Conservation (phyloP, 2,888 invertebrate genomes). For the Notocelia uddmanniana region DNA sequence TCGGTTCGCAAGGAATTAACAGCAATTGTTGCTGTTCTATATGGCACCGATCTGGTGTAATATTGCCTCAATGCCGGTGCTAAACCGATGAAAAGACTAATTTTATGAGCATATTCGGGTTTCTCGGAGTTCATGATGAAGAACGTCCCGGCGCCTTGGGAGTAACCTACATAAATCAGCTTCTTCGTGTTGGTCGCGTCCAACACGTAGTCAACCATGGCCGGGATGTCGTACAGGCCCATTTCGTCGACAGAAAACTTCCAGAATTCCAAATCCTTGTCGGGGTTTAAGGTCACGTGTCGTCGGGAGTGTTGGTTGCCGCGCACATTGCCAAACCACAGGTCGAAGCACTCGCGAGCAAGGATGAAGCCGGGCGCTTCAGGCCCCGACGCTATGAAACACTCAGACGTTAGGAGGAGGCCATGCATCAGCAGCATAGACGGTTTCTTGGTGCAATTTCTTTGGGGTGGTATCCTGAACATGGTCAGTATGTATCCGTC, state of each 20-base stretch:
- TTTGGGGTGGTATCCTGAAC: constrained; percentile 7
- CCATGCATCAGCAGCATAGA: constrained; percentile 32
- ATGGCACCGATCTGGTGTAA: constrained; percentile 66
- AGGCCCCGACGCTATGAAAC: constrained; percentile 20
- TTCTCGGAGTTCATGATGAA: constrained; percentile 88
- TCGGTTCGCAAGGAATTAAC: constrained; percentile 42
- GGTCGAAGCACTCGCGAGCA: constrained; percentile 53
- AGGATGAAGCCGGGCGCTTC: constrained; percentile 57
- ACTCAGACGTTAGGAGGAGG: constrained; percentile 14
- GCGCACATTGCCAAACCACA: constrained; percentile 53
- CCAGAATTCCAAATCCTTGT: constrained; percentile 80
- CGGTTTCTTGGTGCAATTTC: neutral
- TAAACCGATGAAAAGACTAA: constrained; percentile 85
- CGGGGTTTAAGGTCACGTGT: constrained; percentile 74
- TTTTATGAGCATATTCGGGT: constrained; percentile 88
- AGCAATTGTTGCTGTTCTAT: constrained; percentile 51
- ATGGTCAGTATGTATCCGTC: constrained; percentile 43
- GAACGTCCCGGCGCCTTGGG: constrained; percentile 89
- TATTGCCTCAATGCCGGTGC: constrained; percentile 73
- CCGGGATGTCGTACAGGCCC: constrained; percentile 91
- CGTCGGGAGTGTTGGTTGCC: constrained; percentile 72
- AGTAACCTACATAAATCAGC: constrained; percentile 88
- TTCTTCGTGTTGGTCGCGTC: constrained; percentile 58
- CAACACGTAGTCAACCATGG: constrained; percentile 73
- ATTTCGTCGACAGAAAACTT: constrained; percentile 91